Evolutionary conservation across 2,888 invertebrate species (phyloP), one percentile per base, ranked within the genome.

Genomic region (Pollenia labialis): DNA sequence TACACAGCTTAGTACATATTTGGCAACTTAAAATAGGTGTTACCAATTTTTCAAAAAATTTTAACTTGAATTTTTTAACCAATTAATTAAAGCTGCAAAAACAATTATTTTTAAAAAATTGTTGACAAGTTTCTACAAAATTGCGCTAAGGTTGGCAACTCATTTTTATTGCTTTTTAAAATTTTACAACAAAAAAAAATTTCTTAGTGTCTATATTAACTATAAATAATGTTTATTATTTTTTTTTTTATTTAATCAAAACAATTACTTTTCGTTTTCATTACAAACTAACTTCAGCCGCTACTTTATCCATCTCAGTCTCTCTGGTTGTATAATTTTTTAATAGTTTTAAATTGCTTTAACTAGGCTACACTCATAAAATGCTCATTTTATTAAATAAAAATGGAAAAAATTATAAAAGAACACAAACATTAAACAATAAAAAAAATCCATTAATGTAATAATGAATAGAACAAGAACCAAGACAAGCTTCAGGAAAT

Each of bases 291-390:
- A 46, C 54, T 71, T 60, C 46, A 16, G 62, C 46, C 40, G 32
- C 64, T 18, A 68, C 71, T 71, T 10, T 52, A 72, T 32, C 4
- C 32, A 32, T 32, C 32, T 32, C 32, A 6, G 32, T 32, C 60
- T 69, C 54, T 9, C 12, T 58, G 40, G 48, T 48, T 62, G 79
- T 74, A 68, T 16, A 76, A 58, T 77, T 64, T 64, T 66, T 84
- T 84, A 72, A 84, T 72, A 66, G 72, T 66, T 79, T 79, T 79
- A 84, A 84, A 84, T 84, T 84, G 66, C 77, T 66, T 84, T 84
- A 84, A 84, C 83, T 84, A 77, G 83, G 83, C 83, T 84, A 50
- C 72, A 48, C 23, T 58, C 71, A 77, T 76, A 77, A 83, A 83
- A 77, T 72, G 69, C 48, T 77, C 71, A 83, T 83, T 77, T 83